Evolutionary conservation across 2,888 invertebrate species (phyloP), one percentile per base, ranked within the genome.

Genomic region (Blomia tropicalis): DNA sequence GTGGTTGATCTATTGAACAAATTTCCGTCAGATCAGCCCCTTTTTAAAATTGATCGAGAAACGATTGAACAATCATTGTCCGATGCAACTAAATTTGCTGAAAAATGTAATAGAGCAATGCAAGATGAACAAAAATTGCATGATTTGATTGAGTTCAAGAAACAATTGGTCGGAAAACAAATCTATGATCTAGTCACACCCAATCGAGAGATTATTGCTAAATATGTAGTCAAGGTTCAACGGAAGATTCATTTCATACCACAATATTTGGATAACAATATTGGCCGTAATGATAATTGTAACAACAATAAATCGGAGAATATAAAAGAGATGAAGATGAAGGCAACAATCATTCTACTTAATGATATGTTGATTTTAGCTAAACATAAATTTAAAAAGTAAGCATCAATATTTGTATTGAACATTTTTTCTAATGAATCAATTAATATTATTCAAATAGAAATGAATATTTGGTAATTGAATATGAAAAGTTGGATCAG

Each of bases 381-480:
- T n/a, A 30, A 56, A 14, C 19, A 22, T 56, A 56, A 56, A 56
- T 23, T 11, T 11, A 23, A 23, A 56, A 56, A 56, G 56, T 56
- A 56, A 32, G 56, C n/a, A n/a, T n/a, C n/a, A n/a, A n/a, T n/a
- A n/a, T n/a, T 56, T 56, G 25, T 29, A 19, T 56, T 54, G 17
- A 14, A 2, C 3, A 36, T 56, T 56, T 56, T 2, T 1, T 1
- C 11, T 36, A 3, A 11, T 2, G 29, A 31, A 2, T 56, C 4
- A 19, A 2, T 27, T 29, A 14, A 27, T 36, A 17, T 19, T 27
- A 5, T 14, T 2, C 29, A 29, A 19, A 31, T 29, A 56, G 56
- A 56, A 27, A 56, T 22, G 11, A 56, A 36, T 56, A 56, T 23
- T 29, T 19, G 11, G 36, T 56, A 22, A 32, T 56, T n/a, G 56